These are phyloP conservation scores for Uropetala carovei DNA, from an alignment of 2,888 invertebrate species.

Conservation along the genomic window DNA sequence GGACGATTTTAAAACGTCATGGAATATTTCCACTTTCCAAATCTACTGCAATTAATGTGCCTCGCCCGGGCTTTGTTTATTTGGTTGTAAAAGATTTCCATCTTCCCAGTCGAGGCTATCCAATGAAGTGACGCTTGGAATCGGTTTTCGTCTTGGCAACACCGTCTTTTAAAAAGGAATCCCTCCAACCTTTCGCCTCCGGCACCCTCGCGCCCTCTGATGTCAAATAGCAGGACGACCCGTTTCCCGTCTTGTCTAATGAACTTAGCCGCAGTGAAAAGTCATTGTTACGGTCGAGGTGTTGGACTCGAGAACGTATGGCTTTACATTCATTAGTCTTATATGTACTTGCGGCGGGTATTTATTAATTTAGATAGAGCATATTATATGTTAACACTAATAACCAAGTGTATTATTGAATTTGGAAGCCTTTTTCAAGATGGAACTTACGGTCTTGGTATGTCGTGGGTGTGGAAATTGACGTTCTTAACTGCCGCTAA, in stretches of 20 bases:
- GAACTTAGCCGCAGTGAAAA: background rate
- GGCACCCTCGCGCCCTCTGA: background rate
- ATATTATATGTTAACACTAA: too few species aligned
- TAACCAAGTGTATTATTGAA: too few species aligned
- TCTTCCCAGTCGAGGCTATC: background rate
- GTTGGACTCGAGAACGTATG: too few species aligned
- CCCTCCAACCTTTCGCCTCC: background rate
- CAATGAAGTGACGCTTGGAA: background rate
- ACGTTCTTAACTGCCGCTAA: too few species aligned
- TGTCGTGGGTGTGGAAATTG: too few species aligned
- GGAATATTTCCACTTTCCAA: background rate
- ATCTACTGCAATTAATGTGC: background rate
- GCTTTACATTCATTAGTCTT: too few species aligned
- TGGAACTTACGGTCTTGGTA: too few species aligned
- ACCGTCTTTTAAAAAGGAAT: constrained; percentile 25
- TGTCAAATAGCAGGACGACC: constrained; percentile 24
- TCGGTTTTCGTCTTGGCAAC: background rate
- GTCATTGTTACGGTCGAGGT: background rate
- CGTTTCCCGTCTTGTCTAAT: constrained; percentile 11
- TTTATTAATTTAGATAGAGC: too few species aligned
- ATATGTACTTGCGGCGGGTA: too few species aligned
- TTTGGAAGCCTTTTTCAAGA: too few species aligned
- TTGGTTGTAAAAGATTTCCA: background rate
- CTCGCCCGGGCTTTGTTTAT: background rate
- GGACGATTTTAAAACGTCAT: background rate